phyloP scores from a whole-genome alignment of 1,140 invertebrate genomes.

The Melanaphis sacchari region DNA sequence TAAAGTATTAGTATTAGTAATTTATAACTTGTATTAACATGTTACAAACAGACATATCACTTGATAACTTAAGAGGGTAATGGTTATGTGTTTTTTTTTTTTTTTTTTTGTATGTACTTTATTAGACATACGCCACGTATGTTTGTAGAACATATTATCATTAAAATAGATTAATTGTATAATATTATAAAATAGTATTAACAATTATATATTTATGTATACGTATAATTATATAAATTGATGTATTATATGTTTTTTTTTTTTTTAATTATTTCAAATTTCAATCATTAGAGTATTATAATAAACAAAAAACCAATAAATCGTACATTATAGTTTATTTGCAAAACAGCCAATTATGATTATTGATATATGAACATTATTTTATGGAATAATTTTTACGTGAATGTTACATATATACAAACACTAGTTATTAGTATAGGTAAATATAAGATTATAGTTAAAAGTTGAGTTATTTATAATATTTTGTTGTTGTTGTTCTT shows the following conservation, averaged over 20 bases:
- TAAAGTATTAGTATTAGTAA: background rate
- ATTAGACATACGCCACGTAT: background rate
- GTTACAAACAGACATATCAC: conserved; percentile 32
- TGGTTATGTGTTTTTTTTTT: conserved; percentile 7
- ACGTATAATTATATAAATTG: background rate
- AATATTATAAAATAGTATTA: background rate
- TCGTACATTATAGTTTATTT: background rate
- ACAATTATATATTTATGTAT: background rate
- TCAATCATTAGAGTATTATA: background rate
- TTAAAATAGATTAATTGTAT: background rate
- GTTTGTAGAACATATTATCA: background rate
- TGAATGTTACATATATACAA: background rate
- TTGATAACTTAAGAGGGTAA: conserved; percentile 40
- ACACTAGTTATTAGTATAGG: background rate
- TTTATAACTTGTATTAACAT: background rate
- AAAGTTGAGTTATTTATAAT: background rate
- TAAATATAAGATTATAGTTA: background rate
- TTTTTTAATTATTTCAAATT: background rate
- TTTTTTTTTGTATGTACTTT: background rate
- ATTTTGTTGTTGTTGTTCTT: background rate
- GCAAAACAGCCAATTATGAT: background rate
- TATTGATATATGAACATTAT: background rate
- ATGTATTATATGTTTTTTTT: conserved; percentile 1
- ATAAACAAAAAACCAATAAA: background rate
- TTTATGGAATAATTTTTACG: background rate